Percentiles rank a stretch among this genome's conserved stretches.
phyloP scores from a whole-genome alignment of 2,113 vertebrate species.

The Meriones unguiculatus region DNA sequence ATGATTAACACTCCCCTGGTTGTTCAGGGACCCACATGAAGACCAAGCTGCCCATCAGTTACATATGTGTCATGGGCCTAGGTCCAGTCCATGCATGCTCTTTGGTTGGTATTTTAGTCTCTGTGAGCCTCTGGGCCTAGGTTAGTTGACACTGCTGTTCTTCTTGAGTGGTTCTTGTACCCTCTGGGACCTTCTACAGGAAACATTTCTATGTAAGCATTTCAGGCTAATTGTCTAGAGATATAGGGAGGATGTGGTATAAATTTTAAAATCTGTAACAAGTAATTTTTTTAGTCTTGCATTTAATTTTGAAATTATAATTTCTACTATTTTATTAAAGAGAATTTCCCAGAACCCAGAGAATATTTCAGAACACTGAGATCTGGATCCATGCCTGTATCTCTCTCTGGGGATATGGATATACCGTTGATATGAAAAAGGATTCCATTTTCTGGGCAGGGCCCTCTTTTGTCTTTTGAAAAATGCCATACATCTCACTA shows the following conservation, averaged over 20 bases:
- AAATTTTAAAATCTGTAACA: neutral
- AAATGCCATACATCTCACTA: neutral
- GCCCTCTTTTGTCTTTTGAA: neutral
- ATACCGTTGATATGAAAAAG: neutral
- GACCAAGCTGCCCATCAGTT: no score
- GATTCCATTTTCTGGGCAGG: neutral
- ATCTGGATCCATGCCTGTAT: neutral
- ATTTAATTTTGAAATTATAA: neutral
- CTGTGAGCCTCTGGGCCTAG: no score
- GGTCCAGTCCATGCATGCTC: no score
- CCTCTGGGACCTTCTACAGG: neutral
- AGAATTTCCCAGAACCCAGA: neutral
- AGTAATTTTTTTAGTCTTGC: neutral
- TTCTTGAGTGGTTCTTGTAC: no score
- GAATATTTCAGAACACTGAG: neutral
- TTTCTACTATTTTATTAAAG: constrained; percentile 10
- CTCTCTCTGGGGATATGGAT: neutral
- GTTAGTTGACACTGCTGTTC: no score
- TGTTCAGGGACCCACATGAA: no score
- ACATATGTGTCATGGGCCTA: no score
- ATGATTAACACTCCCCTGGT: no score
- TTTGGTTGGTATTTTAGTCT: no score
- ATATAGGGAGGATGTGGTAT: neutral
- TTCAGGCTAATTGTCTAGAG: constrained; percentile 1
- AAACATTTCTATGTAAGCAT: neutral